phyloP scores from a whole-genome alignment of 2,113 vertebrate genomes.

The Aptenodytes patagonicus region DNA sequence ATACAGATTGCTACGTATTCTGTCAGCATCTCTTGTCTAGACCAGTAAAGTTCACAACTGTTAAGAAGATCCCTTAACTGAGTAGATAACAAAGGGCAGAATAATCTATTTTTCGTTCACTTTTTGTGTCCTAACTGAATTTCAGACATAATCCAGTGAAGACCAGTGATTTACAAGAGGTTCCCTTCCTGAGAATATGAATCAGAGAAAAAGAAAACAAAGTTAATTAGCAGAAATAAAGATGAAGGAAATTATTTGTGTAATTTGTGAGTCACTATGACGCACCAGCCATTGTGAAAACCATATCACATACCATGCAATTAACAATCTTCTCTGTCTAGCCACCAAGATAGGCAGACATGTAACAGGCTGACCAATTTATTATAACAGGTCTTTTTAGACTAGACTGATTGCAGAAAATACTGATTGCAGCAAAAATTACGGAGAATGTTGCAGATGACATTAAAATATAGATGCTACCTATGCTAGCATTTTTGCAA shows the following conservation, averaged over 20 bases:
- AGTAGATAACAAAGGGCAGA: slow-evolving; percentile 18
- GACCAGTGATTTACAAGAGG: neutral
- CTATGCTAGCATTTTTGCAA: slow-evolving; percentile 59
- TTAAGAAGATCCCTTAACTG: slow-evolving; percentile 19
- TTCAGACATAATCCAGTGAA: slow-evolving; percentile 15
- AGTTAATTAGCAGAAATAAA: slow-evolving; percentile 53
- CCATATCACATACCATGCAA: neutral
- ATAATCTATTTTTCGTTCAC: slow-evolving; percentile 42
- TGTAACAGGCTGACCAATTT: slow-evolving; percentile 69
- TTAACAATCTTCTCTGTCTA: slow-evolving; percentile 53
- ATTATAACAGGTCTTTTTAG: slow-evolving; percentile 66
- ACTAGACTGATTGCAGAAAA: slow-evolving; percentile 61
- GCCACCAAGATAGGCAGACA: slow-evolving; percentile 50
- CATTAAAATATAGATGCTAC: slow-evolving; percentile 72
- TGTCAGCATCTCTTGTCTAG: slow-evolving; percentile 3
- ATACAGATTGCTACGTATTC: neutral
- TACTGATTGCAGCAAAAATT: slow-evolving; percentile 57
- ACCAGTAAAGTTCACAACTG: slow-evolving; percentile 7
- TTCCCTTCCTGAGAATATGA: neutral
- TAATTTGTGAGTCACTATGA: slow-evolving; percentile 20
- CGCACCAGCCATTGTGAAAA: slow-evolving; percentile 36
- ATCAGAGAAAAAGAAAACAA: slow-evolving; percentile 58
- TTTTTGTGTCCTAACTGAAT: slow-evolving; percentile 17
- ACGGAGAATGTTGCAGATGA: slow-evolving; percentile 57
- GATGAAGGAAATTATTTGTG: slow-evolving; percentile 50